Evolutionary conservation across 2,797 vertebrate species (phyloP).

Genomic region (Tauraco hartlaubi): DNA sequence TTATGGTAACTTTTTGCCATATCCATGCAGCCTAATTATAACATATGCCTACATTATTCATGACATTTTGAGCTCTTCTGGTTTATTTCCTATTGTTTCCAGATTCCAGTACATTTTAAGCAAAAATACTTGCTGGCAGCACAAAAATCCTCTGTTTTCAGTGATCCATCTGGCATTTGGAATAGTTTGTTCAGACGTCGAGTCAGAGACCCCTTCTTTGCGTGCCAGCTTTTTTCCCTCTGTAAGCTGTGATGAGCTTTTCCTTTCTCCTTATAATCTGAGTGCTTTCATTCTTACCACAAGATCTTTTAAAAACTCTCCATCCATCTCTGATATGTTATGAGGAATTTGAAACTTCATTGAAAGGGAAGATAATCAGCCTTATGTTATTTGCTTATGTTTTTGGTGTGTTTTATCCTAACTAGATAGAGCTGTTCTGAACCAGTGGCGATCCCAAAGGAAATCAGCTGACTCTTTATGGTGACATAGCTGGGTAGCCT

Average conservation of each 20-base stretch:
- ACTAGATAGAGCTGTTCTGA: not conserved
- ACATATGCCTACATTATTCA: not conserved
- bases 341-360: not conserved
- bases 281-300: not conserved
- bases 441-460: constrained; percentile 26
- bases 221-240: not conserved
- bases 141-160: constrained; percentile 4
- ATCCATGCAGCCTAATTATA: not conserved
- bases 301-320: not conserved
- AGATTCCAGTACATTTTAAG: not conserved
- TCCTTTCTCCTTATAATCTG: not conserved
- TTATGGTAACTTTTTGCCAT: not conserved
- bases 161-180: not conserved
- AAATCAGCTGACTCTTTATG: constrained; percentile 39
- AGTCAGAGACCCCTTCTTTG: not conserved
- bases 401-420: not conserved
- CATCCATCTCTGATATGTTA: constrained; percentile 4
- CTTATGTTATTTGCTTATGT: constrained; percentile 13
- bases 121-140: constrained; percentile 12
- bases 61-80: constrained; percentile 32
- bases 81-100: constrained; percentile 35
- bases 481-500: constrained; percentile 28
- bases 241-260: not conserved
- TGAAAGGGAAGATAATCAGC: constrained; percentile 28
- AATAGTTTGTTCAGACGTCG: constrained; percentile 10